Conservation (phyloP, 2,888 invertebrate genomes). For the Actias luna region DNA sequence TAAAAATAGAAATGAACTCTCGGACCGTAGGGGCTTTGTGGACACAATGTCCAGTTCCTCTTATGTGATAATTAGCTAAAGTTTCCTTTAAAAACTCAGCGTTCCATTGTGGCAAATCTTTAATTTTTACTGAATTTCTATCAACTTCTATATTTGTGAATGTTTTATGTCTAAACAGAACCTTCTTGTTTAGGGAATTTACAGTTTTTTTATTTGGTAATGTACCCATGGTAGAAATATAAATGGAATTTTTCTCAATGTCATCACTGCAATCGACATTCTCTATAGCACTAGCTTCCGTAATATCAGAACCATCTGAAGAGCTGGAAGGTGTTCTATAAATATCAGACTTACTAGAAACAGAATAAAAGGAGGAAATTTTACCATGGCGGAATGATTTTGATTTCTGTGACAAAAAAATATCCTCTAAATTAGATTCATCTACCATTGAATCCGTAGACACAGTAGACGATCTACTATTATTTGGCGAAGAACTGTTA, state of each 20-base stretch:
- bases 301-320: constrained; percentile 62
- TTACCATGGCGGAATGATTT: constrained; percentile 68
- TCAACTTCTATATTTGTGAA: constrained; percentile 75
- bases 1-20: constrained; percentile 74
- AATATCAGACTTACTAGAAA: constrained; percentile 47
- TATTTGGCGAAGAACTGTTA: constrained; percentile 38
- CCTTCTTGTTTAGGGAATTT: constrained; percentile 55
- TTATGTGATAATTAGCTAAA: constrained; percentile 68
- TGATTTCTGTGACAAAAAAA: constrained; percentile 70
- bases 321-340: constrained; percentile 59
- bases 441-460: constrained; percentile 73
- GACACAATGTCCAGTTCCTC: constrained; percentile 76
- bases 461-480: constrained; percentile 62
- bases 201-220: constrained; percentile 62
- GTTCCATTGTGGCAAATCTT: constrained; percentile 59
- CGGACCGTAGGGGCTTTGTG: constrained; percentile 68
- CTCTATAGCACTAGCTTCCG: constrained; percentile 73
- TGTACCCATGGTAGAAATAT: constrained; percentile 70
- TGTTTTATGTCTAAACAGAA: constrained; percentile 74
- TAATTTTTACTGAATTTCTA: constrained; percentile 58
- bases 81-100: constrained; percentile 67
- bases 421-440: constrained; percentile 74
- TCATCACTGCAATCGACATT: constrained; percentile 72
- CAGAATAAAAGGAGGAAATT: constrained; percentile 37
- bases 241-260: constrained; percentile 50